phyloP scores from a whole-genome alignment of 2,797 vertebrate genomes.

The Enteromius viviparus region DNA sequence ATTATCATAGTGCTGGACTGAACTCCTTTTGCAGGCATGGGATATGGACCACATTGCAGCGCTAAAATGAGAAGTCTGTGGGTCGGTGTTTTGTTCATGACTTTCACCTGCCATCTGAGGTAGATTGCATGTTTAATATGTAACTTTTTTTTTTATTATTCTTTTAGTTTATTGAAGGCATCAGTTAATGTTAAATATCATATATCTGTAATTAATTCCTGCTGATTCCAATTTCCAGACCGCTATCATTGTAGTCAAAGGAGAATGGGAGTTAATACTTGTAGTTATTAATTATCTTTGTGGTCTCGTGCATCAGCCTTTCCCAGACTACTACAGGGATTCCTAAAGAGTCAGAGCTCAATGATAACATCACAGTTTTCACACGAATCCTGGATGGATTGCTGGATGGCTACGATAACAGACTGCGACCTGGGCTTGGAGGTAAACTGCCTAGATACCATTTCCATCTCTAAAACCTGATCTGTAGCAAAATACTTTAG shows the following conservation, averaged over 20 bases:
- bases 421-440: conserved; percentile 91
- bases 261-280: neutral
- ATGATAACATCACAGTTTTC: conserved; percentile 96
- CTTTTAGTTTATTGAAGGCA: neutral
- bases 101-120: conserved; percentile 88
- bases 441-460: conserved; percentile 71
- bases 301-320: conserved; percentile 71
- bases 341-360: conserved; percentile 84
- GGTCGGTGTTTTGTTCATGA: conserved; percentile 83
- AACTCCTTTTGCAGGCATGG: conserved; percentile 85
- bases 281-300: conserved; percentile 35
- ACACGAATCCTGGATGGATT: conserved; percentile 92
- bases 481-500: conserved; percentile 8
- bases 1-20: conserved; percentile 12
- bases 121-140: conserved; percentile 71
- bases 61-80: conserved; percentile 88
- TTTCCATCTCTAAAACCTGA: neutral
- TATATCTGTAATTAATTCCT: neutral
- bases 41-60: conserved; percentile 87
- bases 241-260: neutral
- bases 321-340: conserved; percentile 86
- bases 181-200: conserved; percentile 3
- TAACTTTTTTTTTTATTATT: neutral
- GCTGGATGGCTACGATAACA: conserved; percentile 93
- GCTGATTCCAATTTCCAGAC: neutral